Percentiles rank a stretch among this genome's conserved stretches.
phyloP scores from a whole-genome alignment of 2,888 invertebrate species.

The Vanessa cardui region DNA sequence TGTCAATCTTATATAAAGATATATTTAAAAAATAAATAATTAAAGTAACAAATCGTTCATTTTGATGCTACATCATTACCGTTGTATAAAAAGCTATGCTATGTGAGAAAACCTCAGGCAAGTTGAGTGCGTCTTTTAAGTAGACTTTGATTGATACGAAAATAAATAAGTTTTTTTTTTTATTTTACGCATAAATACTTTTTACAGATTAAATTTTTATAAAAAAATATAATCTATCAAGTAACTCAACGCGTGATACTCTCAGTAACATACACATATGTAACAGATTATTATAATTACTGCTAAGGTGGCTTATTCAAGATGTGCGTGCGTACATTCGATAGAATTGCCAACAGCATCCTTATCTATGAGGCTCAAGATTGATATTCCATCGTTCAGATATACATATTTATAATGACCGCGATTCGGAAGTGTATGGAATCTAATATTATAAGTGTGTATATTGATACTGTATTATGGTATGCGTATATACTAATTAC shows the following conservation, averaged over 20 bases:
- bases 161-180: no score
- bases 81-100: no score
- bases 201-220: no score
- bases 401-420: constrained; percentile 35
- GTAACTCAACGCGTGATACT: constrained; percentile 10
- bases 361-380: constrained; percentile 40
- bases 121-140: no score
- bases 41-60: no score
- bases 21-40: no score
- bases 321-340: constrained; percentile 39
- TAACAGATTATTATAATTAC: constrained; percentile 64
- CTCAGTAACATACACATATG: constrained; percentile 43
- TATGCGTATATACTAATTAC: constrained; percentile 23
- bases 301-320: constrained; percentile 53
- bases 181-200: no score
- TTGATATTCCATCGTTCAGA: constrained; percentile 41
- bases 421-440: constrained; percentile 35
- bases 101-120: no score
- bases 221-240: constrained; percentile 4
- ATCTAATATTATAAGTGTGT: constrained; percentile 21
- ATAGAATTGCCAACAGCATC: constrained; percentile 40
- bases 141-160: no score
- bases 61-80: no score
- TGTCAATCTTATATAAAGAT: no score
- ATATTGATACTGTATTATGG: constrained; percentile 21